Percentiles rank a stretch among this genome's conserved stretches.
Evolutionary conservation across 2,888 invertebrate genomes (phyloP).

Genomic region (Malacosoma neustria): DNA sequence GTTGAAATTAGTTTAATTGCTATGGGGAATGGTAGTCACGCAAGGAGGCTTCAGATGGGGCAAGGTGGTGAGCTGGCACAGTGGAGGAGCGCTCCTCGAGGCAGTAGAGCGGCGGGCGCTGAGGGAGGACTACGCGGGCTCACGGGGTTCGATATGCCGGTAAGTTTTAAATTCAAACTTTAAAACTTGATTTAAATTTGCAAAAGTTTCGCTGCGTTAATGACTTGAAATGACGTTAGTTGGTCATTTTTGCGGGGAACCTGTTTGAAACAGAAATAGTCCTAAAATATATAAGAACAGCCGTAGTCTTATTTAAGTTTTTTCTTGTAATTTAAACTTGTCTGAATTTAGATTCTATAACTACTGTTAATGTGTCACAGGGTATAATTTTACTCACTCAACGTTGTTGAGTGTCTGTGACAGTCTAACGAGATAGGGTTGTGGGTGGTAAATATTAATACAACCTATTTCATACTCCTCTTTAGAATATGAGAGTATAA

Average conservation of each 20-base stretch:
- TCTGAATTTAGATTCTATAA: no score
- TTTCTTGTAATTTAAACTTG: no score
- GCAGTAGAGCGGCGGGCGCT: conserved; percentile 60
- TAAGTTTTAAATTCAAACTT: conserved; percentile 29
- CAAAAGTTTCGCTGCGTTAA: background rate
- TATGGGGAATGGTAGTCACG: conserved; percentile 53
- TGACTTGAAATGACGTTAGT: background rate
- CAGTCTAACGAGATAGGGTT: no score
- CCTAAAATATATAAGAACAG: no score
- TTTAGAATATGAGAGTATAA: no score
- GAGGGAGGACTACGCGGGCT: conserved; percentile 50
- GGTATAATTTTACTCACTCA: no score
- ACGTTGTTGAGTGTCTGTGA: no score
- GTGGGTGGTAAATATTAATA: no score
- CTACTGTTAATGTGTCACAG: no score
- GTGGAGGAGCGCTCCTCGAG: conserved; percentile 50
- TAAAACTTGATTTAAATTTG: background rate
- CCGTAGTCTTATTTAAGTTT: no score
- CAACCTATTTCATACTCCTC: no score
- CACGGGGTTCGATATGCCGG: conserved; percentile 53
- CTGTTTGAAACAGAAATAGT: no score
- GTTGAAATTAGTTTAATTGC: conserved; percentile 28
- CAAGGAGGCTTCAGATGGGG: conserved; percentile 60
- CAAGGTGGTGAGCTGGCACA: conserved; percentile 65
- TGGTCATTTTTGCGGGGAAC: background rate